These are phyloP conservation scores for Alloplasta piceator DNA, from an alignment of 2,888 invertebrate genomes.

Conservation along the genomic window DNA sequence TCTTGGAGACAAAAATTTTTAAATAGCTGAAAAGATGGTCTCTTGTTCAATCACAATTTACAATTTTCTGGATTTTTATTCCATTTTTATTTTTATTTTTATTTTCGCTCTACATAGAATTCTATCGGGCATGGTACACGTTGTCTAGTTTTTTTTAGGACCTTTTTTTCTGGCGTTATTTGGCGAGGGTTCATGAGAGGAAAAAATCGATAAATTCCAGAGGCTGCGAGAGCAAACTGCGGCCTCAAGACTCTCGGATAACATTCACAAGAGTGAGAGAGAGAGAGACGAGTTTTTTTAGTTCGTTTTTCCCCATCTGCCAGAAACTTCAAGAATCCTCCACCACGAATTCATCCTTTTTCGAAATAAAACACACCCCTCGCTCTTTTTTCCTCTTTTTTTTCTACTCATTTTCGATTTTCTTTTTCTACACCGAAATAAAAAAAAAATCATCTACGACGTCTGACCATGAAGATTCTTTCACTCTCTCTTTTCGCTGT, in stretches of 20 bases:
- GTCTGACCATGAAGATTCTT: conserved; percentile 66
- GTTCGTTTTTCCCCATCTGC: conserved; percentile 18
- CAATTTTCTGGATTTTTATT: neutral
- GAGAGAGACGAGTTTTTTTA: conserved; percentile 23
- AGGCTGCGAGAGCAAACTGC: conserved; percentile 46
- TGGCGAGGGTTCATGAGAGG: conserved; percentile 28
- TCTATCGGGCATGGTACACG: neutral
- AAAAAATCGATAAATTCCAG: conserved; percentile 64
- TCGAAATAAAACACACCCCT: neutral
- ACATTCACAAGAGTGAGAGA: neutral
- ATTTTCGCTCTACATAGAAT: no score
- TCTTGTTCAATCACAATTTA: no score
- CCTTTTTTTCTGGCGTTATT: conserved; percentile 1
- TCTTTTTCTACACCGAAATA: conserved; percentile 44
- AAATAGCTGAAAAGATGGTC: no score
- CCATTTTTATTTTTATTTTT: neutral
- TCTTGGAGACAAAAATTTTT: no score
- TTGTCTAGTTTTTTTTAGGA: conserved; percentile 14
- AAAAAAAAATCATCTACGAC: conserved; percentile 66
- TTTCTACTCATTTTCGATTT: conserved; percentile 29
- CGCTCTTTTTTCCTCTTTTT: neutral
- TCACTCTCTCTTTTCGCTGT: conserved; percentile 29
- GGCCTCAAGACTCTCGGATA: conserved; percentile 8
- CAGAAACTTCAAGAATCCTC: conserved; percentile 30
- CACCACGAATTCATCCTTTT: conserved; percentile 31